Evolutionary conservation across 1,140 invertebrate genomes (phyloP).

Genomic region (Daktulosphaira vitifoliae): DNA sequence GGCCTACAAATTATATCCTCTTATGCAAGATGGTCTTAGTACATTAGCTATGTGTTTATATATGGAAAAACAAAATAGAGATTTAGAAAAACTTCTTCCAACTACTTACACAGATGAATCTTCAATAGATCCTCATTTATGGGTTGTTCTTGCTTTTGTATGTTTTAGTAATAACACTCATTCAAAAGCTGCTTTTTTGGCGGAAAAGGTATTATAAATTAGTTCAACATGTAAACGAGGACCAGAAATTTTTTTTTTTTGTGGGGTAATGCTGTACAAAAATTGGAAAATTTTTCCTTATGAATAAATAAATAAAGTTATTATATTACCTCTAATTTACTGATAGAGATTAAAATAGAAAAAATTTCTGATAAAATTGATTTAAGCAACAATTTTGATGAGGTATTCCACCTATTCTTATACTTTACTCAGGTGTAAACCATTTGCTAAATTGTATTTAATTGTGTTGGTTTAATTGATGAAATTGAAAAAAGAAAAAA

Average conservation of each 20-base stretch:
- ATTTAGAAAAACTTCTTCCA: constrained; percentile 31
- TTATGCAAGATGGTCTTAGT: constrained; percentile 22
- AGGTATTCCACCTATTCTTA: too few species aligned
- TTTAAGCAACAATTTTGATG: too few species aligned
- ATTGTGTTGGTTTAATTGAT: too few species aligned
- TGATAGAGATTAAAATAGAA: too few species aligned
- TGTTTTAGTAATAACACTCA: constrained; percentile 35
- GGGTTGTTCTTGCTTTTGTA: constrained; percentile 35
- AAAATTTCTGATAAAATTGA: too few species aligned
- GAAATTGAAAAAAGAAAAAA: too few species aligned
- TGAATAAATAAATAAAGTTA: neutral
- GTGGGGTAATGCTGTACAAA: too few species aligned
- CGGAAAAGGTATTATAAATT: constrained; percentile 46
- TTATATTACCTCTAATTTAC: neutral
- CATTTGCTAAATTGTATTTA: too few species aligned
- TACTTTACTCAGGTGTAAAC: too few species aligned
- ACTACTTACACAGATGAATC: constrained; percentile 10
- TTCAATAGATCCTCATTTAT: constrained; percentile 38
- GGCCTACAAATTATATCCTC: neutral
- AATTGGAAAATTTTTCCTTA: too few species aligned
- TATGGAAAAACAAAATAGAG: constrained; percentile 23
- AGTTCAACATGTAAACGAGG: too few species aligned
- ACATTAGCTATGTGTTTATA: constrained; percentile 27
- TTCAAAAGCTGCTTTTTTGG: constrained; percentile 35
- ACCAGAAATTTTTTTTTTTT: too few species aligned